Base-by-base conservation (phyloP, 2,888 invertebrate genomes). In the Glaucopsyche alexis region DNA sequence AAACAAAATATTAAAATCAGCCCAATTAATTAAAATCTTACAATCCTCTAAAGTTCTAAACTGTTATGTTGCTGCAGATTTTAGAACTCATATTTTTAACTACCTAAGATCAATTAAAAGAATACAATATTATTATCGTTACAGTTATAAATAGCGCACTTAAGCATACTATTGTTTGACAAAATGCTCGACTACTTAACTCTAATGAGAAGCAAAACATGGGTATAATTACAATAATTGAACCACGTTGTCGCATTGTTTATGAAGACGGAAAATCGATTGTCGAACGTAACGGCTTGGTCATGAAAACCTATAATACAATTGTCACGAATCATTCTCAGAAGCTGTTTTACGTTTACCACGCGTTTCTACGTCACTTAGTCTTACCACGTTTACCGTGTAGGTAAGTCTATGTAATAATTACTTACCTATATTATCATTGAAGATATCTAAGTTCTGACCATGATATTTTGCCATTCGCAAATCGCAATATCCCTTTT, bases 291-390 rank as follows among this genome's bases (percentile, higher is more conserved):
- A 19, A 29, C 29, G 49, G 16, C 69, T 47, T 29, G 69, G 69
- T 69, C 69, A 47, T 69, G 69, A 47, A 69, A 69, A 69, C 69
- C 47, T 49, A 69, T 49, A 69, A 69, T 47, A 69, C 69, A 47
- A 69, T 69, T 67, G 67, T 42, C 67, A 67, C 45, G 69, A 69
- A 47, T 47, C 16, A 11, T 13, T 67, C 45, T 67, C 13, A 7
- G 67, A 67, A 67, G 47, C 29, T 3, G 29, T 29, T 29, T 29
- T 29, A 47, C 69, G 47, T 69, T 19, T 69, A 38, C 60, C 60
- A 29, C 29, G 60, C 11, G 19, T 13, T 19, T 55, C 4, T 13
- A 9, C 14, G n/a, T 7, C n/a, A n/a, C 7, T 38, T 60, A 60
- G 60, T 60, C 60, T 47, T 47, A 47, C 11, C 60, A 60, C 55